Evolutionary conservation across 1,140 invertebrate genomes (phyloP), one percentile per base, ranked within the genome.

Genomic region (Micrasema minimum): DNA sequence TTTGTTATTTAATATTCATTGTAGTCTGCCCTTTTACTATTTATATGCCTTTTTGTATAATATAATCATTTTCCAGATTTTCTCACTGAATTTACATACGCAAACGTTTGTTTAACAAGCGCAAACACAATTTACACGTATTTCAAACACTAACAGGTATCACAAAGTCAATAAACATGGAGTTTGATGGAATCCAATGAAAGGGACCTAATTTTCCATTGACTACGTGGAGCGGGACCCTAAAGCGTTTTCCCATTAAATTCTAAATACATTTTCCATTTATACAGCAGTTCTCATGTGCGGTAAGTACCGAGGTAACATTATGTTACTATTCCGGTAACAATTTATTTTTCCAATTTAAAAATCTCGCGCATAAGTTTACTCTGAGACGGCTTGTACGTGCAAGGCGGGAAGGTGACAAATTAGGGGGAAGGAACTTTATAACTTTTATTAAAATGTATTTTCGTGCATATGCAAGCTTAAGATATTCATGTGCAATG

Each of bases 301-400:
- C 22, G 59, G 22, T 16, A 35, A 46, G n/a, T 48, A 16, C 38
- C 10, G 9, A 4, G 2, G 12, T 64, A 45, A 66, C 12, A 53
- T 71, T 57, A 71, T 45, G 66, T 75, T 75, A 71, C 72, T 59
- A 71, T 74, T 71, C 69, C 37, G 59, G 72, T 59, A 55, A 74
- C 73, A 72, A 75, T 75, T 75, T 75, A 75, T 75, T 75, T 75
- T 75, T 75, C 73, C 73, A 75, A 75, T 75, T 75, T 75, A 66
- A 66, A 74, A 72, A 65, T 75, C 69, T 46, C 66, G 48, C 66
- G 38, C 72, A 71, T 69, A 74, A 67, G 69, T 71, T 71, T 71
- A 57, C 67, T 62, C 53, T 62, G 45, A 57, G 59, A 41, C 43
- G 41, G 12, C 22, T 46, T 14, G 22, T 23, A 9, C 23, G 26